phyloP scores from a whole-genome alignment of 2,797 vertebrate species.

The Gymnoscopelus microlampas region DNA sequence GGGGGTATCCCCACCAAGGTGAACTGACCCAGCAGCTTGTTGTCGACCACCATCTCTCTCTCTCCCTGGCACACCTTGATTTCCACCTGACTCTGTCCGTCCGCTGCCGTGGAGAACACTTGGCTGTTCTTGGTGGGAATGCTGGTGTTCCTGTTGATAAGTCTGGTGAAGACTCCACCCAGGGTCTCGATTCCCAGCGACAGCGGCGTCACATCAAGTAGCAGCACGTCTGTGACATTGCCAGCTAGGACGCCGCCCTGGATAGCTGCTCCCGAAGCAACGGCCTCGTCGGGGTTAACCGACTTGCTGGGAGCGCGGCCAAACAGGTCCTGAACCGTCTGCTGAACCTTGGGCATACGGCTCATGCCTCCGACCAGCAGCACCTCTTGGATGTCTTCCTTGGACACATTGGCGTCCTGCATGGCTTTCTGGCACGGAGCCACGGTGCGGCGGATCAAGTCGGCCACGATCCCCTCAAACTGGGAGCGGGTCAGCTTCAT shows the following conservation, averaged over 20 bases:
- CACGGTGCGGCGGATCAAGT: slow-evolving; percentile 26
- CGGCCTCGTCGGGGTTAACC: slow-evolving; percentile 91
- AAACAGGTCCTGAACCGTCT: slow-evolving; percentile 86
- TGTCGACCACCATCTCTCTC: slow-evolving; percentile 90
- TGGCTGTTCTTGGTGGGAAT: slow-evolving; percentile 92
- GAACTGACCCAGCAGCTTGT: slow-evolving; percentile 90
- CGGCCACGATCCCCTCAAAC: slow-evolving; percentile 30
- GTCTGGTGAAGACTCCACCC: slow-evolving; percentile 90
- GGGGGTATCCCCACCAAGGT: slow-evolving; percentile 90
- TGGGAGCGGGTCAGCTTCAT: slow-evolving; percentile 34
- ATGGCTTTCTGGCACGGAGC: slow-evolving; percentile 29
- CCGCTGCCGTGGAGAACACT: slow-evolving; percentile 91
- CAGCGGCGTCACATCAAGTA: slow-evolving; percentile 88
- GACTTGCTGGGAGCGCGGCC: slow-evolving; percentile 90
- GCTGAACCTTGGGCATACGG: slow-evolving; percentile 35
- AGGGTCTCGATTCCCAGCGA: slow-evolving; percentile 90
- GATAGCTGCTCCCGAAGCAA: slow-evolving; percentile 90
- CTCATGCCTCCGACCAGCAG: slow-evolving; percentile 36
- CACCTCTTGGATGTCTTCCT: slow-evolving; percentile 28
- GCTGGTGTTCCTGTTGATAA: slow-evolving; percentile 90
- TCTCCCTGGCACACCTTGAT: slow-evolving; percentile 93
- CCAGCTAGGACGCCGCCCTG: slow-evolving; percentile 89
- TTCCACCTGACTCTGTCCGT: slow-evolving; percentile 91
- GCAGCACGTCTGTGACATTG: slow-evolving; percentile 89
- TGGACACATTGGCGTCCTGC: slow-evolving; percentile 21